A percentile compares a stretch with the other conserved stretches of the same genome.
These are phyloP conservation scores for Dipodomys merriami DNA, from an alignment of 2,113 vertebrate species.

Conservation along the genomic window DNA sequence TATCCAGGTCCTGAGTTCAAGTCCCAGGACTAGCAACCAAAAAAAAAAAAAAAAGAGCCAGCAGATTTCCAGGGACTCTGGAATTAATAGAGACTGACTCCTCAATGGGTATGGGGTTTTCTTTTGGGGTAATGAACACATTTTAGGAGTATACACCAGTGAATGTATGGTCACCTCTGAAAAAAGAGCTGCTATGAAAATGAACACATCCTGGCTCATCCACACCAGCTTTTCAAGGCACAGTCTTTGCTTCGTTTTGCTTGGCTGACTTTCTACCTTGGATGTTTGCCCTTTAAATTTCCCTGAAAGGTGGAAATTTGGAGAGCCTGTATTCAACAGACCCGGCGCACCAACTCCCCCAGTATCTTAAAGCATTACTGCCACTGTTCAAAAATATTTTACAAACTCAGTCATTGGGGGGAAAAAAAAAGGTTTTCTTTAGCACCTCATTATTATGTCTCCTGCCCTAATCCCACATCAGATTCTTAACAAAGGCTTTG, in stretches of 20 bases:
- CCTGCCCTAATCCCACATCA: conserved; percentile 53
- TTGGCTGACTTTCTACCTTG: neutral
- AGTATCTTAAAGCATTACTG: conserved; percentile 12
- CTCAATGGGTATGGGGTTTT: neutral
- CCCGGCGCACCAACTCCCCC: neutral
- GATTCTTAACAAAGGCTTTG: conserved; percentile 65
- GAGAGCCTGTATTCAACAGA: neutral
- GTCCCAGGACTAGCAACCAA: no score
- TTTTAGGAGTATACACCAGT: neutral
- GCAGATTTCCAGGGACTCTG: neutral
- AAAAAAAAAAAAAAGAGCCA: no score
- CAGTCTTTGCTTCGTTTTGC: conserved; percentile 31
- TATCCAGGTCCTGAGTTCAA: no score
- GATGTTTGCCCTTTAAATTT: conserved; percentile 15
- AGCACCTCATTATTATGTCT: conserved; percentile 61
- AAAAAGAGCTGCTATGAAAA: neutral
- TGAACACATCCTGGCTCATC: neutral
- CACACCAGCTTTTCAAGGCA: conserved; percentile 29
- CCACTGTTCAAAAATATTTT: conserved; percentile 52
- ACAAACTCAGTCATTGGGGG: conserved; percentile 40
- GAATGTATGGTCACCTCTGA: neutral
- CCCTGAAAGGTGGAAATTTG: neutral
- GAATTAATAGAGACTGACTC: neutral
- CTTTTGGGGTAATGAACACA: neutral
- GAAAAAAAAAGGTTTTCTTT: conserved; percentile 55